Base-by-base conservation (phyloP, 2,888 invertebrate species). In the Priocnemis perturbator region DNA sequence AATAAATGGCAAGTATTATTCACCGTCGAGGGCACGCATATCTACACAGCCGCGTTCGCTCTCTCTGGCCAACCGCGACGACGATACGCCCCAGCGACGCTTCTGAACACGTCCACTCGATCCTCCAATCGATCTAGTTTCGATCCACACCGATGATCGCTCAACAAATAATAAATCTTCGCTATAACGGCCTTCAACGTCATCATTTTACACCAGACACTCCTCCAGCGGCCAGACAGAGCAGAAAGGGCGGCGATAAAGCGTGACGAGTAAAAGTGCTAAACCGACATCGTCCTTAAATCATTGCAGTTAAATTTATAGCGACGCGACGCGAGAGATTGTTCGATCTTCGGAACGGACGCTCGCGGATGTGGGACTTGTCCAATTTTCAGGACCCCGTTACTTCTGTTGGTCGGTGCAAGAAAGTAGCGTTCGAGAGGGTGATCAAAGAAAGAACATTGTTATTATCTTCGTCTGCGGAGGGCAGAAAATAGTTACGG, bases 141-240 rank as follows among this genome's bases (percentile, higher is more conserved):
- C 50, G 74, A 56, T 58, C 53, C 53, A 73, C 50, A 17, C 17
- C 17, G 9, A 69, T 63, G 73, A 73, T 64, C 67, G 68, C 48
- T 64, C 74, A 70, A 70, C 65, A 67, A 74, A 77, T 74, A 72
- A 77, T 78, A 76, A 78, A 78, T 77, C 77, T 69, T 58, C 55
- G 69, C 21, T 47, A 53, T 66, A n/a, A n/a, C 19, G 14, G 15
- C n/a, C 23, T 37, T 44, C n/a, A 60, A 57, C 17, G 45, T 61
- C 67, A 67, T 73, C 67, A 74, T 71, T 69, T 26, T 47, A 26
- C 30, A 57, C 37, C 26, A 69, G 68, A 62, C 55, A 45, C 60
- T 15, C 17, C 60, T 23, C 14, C 50, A 17, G 11, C 14, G 37
- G 14, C 37, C 4, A 11, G 7, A 37, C 37, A 3, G 37, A 11